A percentile compares a stretch with the other conserved stretches of the same genome.
Evolutionary conservation across 2,888 invertebrate species (phyloP).

Genomic region (Agrotis clavis): DNA sequence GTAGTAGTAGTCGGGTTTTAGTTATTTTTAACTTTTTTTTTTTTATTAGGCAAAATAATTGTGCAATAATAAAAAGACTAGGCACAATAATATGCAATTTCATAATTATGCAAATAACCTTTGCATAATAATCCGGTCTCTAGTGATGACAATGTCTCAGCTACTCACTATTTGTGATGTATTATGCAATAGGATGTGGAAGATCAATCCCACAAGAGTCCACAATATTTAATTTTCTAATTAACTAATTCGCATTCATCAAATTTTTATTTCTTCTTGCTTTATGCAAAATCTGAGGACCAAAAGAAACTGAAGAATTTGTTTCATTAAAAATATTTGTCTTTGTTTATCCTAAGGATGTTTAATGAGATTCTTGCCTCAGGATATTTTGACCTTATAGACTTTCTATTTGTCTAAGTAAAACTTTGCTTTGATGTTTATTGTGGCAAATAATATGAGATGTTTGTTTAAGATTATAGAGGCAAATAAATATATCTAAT

Average conservation of each 20-base stretch:
- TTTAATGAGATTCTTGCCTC: constrained; percentile 31
- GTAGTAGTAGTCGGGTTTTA: too few species aligned
- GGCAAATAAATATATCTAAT: constrained; percentile 1
- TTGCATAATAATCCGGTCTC: too few species aligned
- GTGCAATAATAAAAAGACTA: too few species aligned
- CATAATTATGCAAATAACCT: too few species aligned
- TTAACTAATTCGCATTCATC: constrained; percentile 7
- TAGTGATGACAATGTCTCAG: too few species aligned
- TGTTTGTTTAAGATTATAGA: constrained; percentile 2
- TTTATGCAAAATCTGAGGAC: neutral
- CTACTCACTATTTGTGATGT: too few species aligned
- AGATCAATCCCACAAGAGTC: neutral
- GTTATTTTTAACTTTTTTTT: too few species aligned
- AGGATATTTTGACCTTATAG: constrained; percentile 20
- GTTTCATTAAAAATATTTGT: constrained; percentile 23
- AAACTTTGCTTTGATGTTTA: constrained; percentile 3
- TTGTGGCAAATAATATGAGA: neutral
- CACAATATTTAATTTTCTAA: neutral
- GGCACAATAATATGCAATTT: too few species aligned
- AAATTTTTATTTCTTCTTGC: constrained; percentile 15
- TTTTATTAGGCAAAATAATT: too few species aligned
- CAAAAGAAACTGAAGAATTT: constrained; percentile 27
- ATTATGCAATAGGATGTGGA: too few species aligned
- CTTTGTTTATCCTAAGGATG: constrained; percentile 13
- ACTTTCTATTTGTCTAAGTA: neutral